These are phyloP conservation scores for Sphyrna mokarran DNA, from an alignment of 2,113 vertebrate genomes.

Conservation along the genomic window DNA sequence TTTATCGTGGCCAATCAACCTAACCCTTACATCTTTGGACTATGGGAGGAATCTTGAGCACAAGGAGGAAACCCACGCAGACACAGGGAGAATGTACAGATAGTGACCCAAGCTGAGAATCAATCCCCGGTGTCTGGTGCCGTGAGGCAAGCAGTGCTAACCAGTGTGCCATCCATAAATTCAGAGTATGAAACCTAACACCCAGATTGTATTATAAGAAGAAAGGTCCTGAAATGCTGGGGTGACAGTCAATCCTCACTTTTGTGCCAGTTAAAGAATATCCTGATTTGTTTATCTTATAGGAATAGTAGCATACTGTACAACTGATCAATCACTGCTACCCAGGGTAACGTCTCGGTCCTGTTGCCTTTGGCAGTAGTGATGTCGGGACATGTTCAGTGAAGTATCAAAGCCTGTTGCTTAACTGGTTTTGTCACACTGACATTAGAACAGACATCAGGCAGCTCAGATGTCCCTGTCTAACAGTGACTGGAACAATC, in stretches of 20 bases:
- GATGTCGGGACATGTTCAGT: conserved; percentile 3
- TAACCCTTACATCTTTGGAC: too few relatives aligned
- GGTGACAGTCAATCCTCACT: background rate
- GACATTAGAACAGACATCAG: conserved; percentile 5
- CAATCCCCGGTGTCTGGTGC: too few relatives aligned
- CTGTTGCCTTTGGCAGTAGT: background rate
- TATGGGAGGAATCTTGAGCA: too few relatives aligned
- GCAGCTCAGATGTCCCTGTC: conserved; percentile 2
- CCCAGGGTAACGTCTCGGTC: background rate
- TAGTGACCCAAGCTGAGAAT: too few relatives aligned
- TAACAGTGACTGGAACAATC: background rate
- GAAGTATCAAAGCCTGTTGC: conserved; percentile 9
- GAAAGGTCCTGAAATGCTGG: background rate
- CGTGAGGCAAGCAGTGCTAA: too few relatives aligned
- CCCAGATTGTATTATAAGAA: background rate
- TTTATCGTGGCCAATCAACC: too few relatives aligned
- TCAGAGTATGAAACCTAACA: background rate
- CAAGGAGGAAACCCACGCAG: too few relatives aligned
- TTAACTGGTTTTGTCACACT: conserved; percentile 33
- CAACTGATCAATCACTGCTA: background rate
- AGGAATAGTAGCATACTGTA: background rate
- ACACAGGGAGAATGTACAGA: too few relatives aligned
- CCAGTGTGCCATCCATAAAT: background rate
- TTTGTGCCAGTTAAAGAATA: background rate
- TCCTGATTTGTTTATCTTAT: background rate